Evolutionary conservation across 37 sponge, comb jelly and placozoan species (phyloP).

Genomic region (Hexactinellida sp.): DNA sequence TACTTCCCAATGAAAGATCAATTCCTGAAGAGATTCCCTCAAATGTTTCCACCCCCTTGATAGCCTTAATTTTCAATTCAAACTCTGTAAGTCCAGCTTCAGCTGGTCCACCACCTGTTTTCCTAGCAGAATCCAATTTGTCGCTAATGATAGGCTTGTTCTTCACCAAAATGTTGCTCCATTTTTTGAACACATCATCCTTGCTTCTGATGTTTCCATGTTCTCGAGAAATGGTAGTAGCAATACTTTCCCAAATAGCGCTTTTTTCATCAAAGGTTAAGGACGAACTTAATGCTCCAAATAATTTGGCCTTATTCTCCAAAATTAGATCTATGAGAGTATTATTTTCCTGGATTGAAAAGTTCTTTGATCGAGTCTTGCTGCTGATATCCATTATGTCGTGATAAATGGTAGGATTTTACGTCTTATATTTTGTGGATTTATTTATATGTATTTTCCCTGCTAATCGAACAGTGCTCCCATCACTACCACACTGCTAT

Average conservation of each 20-base stretch:
- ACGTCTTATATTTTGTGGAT: not conserved
- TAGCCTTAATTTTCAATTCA: not conserved
- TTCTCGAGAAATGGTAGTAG: not conserved
- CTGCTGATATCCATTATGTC: not conserved
- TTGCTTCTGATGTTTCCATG: not conserved
- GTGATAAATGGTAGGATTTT: not conserved
- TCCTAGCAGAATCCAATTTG: not conserved
- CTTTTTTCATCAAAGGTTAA: not conserved
- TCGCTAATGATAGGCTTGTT: not conserved
- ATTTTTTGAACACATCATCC: not conserved
- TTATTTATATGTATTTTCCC: not conserved
- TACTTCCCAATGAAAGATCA: not conserved
- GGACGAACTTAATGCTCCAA: not conserved
- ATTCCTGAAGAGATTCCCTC: not conserved
- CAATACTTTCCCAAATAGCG: not conserved
- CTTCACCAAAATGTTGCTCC: not conserved
- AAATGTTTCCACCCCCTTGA: not conserved
- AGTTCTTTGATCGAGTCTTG: not conserved
- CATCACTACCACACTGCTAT: not conserved
- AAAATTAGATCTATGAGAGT: not conserved
- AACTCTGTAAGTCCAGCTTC: not conserved
- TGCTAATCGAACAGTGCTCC: not conserved
- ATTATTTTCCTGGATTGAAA: not conserved
- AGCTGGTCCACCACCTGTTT: not conserved
- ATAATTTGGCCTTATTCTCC: not conserved